Evolutionary conservation across 2,888 invertebrate species (phyloP), one percentile per base, ranked within the genome.

Genomic region (Pollenia amentaria): DNA sequence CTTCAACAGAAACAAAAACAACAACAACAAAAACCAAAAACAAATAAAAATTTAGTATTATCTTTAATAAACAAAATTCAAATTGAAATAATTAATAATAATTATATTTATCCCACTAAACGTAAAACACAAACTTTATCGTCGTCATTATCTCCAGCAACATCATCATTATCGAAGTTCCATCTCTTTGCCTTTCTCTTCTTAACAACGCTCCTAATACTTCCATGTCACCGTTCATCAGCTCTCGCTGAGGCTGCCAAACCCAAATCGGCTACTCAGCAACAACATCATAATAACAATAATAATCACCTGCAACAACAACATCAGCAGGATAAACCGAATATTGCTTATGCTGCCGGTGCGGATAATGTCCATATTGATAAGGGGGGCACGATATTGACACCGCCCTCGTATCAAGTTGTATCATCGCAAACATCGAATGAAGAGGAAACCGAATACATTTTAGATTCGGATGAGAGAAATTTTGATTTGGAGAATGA

Each of bases 391-490:
- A 90, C 86, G 51, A 86, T 88, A 16, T 83, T 88, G 67, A 90
- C 89, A 79, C 91, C 92, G 72, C 91, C 92, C 75, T 90, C 91
- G 60, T 91, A 92, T 89, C 92, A 92, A 88, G 91, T 90, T 69
- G 88, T 91, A 87, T 90, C 92, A 89, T 90, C 91, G 85, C 92
- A 91, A 87, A 90, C 93, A 91, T 91, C 92, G 89, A 92, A 90
- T 82, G 93, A 92, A 88, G 93, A 92, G 84, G 93, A 92, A 84
- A 89, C 91, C 77, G 93, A 93, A 88, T 90, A 92, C 81, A 88
- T 92, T 85, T 90, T 91, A 81, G 91, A 91, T 86, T 93, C 92
- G 78, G 92, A 91, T 57, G 93, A 92, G 87, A 90, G 89, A 88
- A 90, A 91, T 88, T 92, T 92, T 77, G 92, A 92, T 88, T 90